Evolutionary conservation across 2,113 vertebrate species (phyloP).

Genomic region (mouse (Mus musculus)): DNA sequence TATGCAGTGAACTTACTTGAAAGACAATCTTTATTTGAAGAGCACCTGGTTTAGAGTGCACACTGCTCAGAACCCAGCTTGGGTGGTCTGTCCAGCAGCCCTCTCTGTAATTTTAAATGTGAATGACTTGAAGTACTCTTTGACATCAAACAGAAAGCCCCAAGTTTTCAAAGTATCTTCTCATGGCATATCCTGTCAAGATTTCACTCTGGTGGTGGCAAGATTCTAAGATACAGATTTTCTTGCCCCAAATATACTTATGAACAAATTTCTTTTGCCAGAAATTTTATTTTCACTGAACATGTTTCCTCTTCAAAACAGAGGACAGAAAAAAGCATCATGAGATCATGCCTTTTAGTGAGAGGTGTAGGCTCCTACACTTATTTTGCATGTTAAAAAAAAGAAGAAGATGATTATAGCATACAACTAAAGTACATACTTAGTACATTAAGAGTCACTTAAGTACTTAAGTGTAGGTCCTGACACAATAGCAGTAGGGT

Average conservation of each 20-base stretch:
- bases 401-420: neutral
- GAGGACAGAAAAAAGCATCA: neutral
- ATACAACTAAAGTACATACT: neutral
- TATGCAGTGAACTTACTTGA: conserved; percentile 65
- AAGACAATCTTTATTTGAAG: conserved; percentile 73
- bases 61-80: conserved; percentile 58
- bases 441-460: neutral
- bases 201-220: neutral
- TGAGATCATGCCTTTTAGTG: neutral
- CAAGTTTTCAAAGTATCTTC: conserved; percentile 67
- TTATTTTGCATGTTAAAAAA: no score
- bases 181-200: conserved; percentile 44
- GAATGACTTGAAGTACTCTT: conserved; percentile 68
- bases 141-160: conserved; percentile 74
- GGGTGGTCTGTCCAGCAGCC: conserved; percentile 75
- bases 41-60: conserved; percentile 72
- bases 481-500: neutral
- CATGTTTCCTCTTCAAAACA: conserved; percentile 38
- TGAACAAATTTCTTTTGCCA: neutral
- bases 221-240: neutral
- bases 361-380: neutral
- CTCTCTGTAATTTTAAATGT: conserved; percentile 77
- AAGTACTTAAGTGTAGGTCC: neutral
- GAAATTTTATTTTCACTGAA: neutral
- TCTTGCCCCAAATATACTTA: conserved; percentile 34